A percentile compares a stretch with the other conserved stretches of the same genome.
These are phyloP conservation scores for Rana temporaria DNA, from an alignment of 2,113 vertebrate genomes.

Conservation along the genomic window DNA sequence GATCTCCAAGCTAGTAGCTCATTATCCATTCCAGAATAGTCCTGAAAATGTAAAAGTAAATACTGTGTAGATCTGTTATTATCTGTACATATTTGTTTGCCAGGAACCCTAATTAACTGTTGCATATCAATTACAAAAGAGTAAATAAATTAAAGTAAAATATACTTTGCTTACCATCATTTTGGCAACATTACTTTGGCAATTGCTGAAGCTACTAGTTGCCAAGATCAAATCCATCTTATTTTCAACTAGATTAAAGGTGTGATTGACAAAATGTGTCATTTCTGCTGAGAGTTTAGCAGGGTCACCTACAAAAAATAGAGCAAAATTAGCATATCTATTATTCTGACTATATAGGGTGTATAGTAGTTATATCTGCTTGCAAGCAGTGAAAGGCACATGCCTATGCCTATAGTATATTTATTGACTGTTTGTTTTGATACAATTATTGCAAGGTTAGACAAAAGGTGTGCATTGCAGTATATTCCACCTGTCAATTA, in stretches of 20 bases:
- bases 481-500: no score
- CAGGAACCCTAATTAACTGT: no score
- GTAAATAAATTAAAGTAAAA: not conserved
- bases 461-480: no score
- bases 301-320: constrained; percentile 46
- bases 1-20: not conserved
- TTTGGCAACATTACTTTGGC: constrained; percentile 17
- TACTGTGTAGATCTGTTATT: not conserved
- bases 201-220: no score
- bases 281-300: constrained; percentile 55
- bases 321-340: not conserved
- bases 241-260: constrained; percentile 49
- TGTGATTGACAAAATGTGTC: constrained; percentile 59
- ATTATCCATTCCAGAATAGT: not conserved
- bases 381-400: no score
- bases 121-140: no score
- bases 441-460: no score
- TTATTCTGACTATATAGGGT: not conserved
- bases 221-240: constrained; percentile 55
- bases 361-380: no score
- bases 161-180: constrained; percentile 35
- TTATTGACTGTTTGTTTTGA: no score
- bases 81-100: not conserved
- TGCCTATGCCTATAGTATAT: no score
- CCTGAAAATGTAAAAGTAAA: not conserved